Base-by-base conservation (phyloP, 1,140 invertebrate species). In the Drosophila elegans region DNA sequence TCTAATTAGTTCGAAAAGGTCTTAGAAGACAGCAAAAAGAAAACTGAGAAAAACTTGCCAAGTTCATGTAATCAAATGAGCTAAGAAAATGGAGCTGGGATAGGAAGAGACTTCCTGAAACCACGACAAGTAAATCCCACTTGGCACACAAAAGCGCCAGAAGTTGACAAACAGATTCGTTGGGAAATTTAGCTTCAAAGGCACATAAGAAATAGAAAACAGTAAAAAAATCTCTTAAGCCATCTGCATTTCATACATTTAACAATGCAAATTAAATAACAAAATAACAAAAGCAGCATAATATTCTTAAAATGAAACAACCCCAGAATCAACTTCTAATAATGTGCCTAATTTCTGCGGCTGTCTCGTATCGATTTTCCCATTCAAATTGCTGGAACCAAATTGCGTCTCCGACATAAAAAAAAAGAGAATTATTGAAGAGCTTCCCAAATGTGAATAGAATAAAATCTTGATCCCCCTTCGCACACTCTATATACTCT, bases 1-100 rank as follows among this genome's bases (percentile, higher is more conserved):
- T 53, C 36, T 72, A 72, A 72, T 72, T 72, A 72, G 68, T 72
- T 72, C 51, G 51, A 72, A 72, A 72, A 72, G 67, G 67, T 73
- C 67, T 72, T 72, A 72, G 53, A 46, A 38, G 49, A 63, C 44
- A 34, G 25, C 48, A 56, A 56, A 46, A 69, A 42, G 60, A 54
- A 69, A 71, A 56, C 36, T 56, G 39, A 13, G 53, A 38, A 71
- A 71, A 71, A 59, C 64, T 57, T 68, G 11, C 64, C 68, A 72
- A 71, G 64, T 71, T 71, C 46, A 36, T 56, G 64, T 71, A 71
- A 71, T 71, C 67, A 71, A 71, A 71, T 71, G 64, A 71, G 67
- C 63, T 38, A 45, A 42, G 67, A 68, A 71, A 71, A 13, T 36
- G 49, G 39, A 71, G 64, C 41, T 69, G 63, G 12, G 32, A 54